Conservation (phyloP, 1,140 invertebrate species). For the Harpegnathos saltator region DNA sequence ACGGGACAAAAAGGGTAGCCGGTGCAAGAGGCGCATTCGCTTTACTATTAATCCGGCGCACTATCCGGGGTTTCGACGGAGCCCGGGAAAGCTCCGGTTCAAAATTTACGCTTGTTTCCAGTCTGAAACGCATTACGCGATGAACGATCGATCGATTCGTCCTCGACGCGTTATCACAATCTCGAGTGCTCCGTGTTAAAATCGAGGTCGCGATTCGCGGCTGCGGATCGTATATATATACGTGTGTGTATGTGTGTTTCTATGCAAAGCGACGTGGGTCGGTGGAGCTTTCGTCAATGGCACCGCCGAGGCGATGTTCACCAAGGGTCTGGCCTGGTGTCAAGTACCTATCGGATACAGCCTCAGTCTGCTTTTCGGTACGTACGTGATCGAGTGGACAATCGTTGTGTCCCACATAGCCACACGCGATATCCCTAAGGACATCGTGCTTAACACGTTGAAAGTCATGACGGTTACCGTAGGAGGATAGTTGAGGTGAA, state of each 20-base stretch:
- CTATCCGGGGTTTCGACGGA: not conserved
- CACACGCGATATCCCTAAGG: not conserved
- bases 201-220: too few species aligned
- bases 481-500: too few species aligned
- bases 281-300: constrained; percentile 94
- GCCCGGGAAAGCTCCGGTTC: too few species aligned
- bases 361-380: constrained; percentile 91
- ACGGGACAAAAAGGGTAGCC: constrained; percentile 13
- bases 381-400: constrained; percentile 59
- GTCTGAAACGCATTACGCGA: too few species aligned
- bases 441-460: too few species aligned
- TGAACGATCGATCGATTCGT: too few species aligned
- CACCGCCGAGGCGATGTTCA: constrained; percentile 92
- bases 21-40: not conserved
- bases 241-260: constrained; percentile 1
- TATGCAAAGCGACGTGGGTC: constrained; percentile 90
- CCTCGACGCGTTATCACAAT: too few species aligned
- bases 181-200: too few species aligned
- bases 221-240: not conserved
- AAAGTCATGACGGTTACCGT: too few species aligned
- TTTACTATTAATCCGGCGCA: constrained; percentile 15
- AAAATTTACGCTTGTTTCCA: too few species aligned
- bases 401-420: not conserved
- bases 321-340: constrained; percentile 90
- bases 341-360: constrained; percentile 94